Conservation (phyloP, 2,113 vertebrate species). For the rabbit (Oryctolagus cuniculus) region DNA sequence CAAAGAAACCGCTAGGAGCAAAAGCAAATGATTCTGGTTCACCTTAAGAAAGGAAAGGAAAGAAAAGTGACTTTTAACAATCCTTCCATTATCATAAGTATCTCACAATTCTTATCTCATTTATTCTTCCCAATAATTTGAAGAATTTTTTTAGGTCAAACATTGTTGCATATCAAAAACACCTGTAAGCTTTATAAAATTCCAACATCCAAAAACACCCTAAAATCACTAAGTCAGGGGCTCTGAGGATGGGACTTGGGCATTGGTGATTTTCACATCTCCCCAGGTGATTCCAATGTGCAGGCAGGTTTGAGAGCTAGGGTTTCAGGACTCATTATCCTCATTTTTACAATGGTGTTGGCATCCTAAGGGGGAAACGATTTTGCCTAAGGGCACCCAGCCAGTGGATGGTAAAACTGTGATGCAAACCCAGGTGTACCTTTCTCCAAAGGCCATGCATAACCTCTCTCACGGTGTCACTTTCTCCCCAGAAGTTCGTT, state of each 20-base stretch:
- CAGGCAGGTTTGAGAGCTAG: conserved; percentile 23
- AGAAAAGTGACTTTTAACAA: conserved; percentile 29
- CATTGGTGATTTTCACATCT: not conserved
- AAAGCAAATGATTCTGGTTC: conserved; percentile 35
- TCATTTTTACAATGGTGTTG: conserved; percentile 32
- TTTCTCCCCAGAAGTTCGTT: not conserved
- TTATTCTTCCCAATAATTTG: conserved; percentile 38
- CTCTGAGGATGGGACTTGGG: not conserved
- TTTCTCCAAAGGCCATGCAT: not conserved
- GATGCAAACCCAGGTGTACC: not conserved
- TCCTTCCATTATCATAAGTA: not conserved
- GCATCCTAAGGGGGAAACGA: conserved; percentile 35
- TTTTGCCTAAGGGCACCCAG: conserved; percentile 40
- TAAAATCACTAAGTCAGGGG: conserved; percentile 12
- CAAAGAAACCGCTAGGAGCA: conserved; percentile 60
- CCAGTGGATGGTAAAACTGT: not conserved
- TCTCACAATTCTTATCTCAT: not conserved
- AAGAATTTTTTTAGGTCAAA: conserved; percentile 44
- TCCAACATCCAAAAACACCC: conserved; percentile 6
- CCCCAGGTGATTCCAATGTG: not conserved
- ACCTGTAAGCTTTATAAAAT: not conserved
- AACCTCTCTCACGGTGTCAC: not conserved
- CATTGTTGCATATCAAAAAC: not conserved
- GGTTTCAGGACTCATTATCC: not conserved
- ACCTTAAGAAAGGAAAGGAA: conserved; percentile 15